Conservation (phyloP, 2,113 vertebrate genomes). For the Centropus unirufus region DNA sequence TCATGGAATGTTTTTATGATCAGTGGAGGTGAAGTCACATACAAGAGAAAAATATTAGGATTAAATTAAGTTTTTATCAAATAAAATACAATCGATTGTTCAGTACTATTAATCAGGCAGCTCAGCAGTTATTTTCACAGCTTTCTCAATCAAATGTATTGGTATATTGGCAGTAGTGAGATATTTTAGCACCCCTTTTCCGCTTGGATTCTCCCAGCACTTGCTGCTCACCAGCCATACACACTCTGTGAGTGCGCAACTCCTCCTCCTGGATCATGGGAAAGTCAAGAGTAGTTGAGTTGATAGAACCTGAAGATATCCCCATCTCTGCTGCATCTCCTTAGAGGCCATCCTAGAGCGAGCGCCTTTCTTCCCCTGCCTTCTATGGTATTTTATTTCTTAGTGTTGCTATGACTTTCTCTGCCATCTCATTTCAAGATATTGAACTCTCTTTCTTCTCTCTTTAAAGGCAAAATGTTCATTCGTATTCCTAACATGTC, state of each 20-base stretch:
- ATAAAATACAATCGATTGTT: neutral
- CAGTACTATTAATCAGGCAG: neutral
- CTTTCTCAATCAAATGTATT: neutral
- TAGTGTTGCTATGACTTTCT: neutral
- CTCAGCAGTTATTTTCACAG: neutral
- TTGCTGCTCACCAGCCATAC: neutral
- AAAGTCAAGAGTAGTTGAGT: neutral
- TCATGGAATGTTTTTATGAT: neutral
- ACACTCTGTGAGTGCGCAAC: neutral
- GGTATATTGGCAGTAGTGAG: neutral
- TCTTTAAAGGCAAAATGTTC: neutral
- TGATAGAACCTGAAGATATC: neutral
- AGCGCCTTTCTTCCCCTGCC: neutral
- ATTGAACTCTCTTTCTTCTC: neutral
- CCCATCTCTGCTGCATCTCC: neutral
- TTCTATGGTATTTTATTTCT: neutral
- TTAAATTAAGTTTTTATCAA: neutral
- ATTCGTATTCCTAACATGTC: neutral
- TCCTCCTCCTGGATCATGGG: neutral
- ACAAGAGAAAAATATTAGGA: neutral
- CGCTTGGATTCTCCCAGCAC: neutral
- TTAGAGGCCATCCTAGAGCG: neutral
- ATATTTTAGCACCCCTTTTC: neutral
- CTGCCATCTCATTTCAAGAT: neutral
- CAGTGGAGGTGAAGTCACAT: neutral